phyloP scores from a whole-genome alignment of 2,888 invertebrate species.

The Lochmaea crataegi region DNA sequence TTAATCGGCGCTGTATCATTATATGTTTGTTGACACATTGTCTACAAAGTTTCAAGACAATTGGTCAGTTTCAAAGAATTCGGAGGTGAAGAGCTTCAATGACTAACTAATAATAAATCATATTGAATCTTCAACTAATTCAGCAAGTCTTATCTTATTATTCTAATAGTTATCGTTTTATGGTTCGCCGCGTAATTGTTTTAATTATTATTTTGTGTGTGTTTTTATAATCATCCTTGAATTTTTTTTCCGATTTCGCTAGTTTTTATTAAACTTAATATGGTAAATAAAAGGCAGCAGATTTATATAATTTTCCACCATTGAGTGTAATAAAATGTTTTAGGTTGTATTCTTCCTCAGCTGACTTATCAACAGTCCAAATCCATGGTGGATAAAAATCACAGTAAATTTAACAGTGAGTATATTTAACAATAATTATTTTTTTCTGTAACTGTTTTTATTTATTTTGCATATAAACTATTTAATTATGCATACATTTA shows the following conservation, averaged over 20 bases:
- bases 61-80: no score
- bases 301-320: background rate
- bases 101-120: no score
- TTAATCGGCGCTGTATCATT: no score
- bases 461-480: background rate
- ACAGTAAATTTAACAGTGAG: conserved; percentile 26
- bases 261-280: background rate
- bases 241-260: background rate
- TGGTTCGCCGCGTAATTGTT: no score
- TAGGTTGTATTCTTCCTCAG: conserved; percentile 31
- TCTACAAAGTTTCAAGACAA: no score
- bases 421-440: conserved; percentile 16
- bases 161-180: no score
- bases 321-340: conserved; percentile 11
- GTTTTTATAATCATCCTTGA: no score
- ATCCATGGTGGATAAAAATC: conserved; percentile 23
- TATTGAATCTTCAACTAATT: no score
- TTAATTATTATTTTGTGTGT: no score
- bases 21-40: no score
- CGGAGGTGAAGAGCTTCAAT: no score
- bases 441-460: conserved; percentile 10
- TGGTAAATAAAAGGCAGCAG: background rate
- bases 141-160: no score
- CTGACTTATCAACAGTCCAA: conserved; percentile 28
- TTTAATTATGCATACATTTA: background rate